These are phyloP conservation scores for Thymelicus sylvestris DNA, from an alignment of 2,888 invertebrate genomes.

Conservation along the genomic window DNA sequence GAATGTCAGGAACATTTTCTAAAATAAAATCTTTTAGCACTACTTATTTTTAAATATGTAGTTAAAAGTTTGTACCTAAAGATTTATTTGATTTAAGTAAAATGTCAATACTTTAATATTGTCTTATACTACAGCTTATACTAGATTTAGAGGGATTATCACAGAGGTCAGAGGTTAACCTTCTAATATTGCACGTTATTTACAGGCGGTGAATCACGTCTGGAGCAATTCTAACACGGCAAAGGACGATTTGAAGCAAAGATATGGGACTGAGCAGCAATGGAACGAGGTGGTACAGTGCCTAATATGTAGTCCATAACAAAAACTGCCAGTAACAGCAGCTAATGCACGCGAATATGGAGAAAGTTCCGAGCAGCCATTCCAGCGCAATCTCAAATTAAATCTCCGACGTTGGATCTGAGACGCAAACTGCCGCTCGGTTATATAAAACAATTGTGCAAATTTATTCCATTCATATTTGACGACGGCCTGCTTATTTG, in stretches of 20 bases:
- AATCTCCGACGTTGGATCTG: conserved; percentile 67
- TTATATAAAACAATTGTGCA: conserved; percentile 44
- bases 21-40: too few species aligned
- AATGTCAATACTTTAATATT: too few species aligned
- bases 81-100: too few species aligned
- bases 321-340: conserved; percentile 65
- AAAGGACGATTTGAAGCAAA: neutral
- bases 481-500: conserved; percentile 18
- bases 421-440: conserved; percentile 57
- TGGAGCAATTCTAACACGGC: neutral
- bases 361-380: conserved; percentile 64
- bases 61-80: too few species aligned
- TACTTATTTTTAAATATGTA: too few species aligned
- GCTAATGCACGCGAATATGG: conserved; percentile 75
- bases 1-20: too few species aligned
- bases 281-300: conserved; percentile 59
- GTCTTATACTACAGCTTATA: too few species aligned
- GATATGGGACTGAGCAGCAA: conserved; percentile 32
- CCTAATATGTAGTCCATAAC: conserved; percentile 56
- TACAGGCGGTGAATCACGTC: too few species aligned
- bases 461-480: conserved; percentile 26
- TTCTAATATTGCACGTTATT: too few species aligned
- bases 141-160: too few species aligned
- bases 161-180: too few species aligned
- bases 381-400: conserved; percentile 77